A percentile compares a stretch with the other conserved stretches of the same genome.
phyloP scores from a whole-genome alignment of 2,888 invertebrate genomes.

The Norana najaformis region DNA sequence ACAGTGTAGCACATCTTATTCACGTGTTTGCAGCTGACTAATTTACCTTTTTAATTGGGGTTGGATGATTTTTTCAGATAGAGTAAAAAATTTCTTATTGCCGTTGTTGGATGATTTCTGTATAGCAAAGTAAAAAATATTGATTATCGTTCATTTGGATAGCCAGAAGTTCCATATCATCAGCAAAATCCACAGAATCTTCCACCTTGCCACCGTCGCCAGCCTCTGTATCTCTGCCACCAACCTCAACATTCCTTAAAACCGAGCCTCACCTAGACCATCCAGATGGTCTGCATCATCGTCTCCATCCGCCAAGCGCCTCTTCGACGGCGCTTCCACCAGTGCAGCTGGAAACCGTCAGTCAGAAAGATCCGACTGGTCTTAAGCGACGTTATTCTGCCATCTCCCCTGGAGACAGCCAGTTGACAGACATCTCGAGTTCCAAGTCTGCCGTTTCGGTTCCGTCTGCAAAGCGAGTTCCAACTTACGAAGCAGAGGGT shows the following conservation, averaged over 20 bases:
- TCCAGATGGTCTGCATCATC: not conserved
- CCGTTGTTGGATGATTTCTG: not conserved
- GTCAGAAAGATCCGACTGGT: slow-evolving; percentile 8
- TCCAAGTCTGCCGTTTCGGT: slow-evolving; percentile 36
- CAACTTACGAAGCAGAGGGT: slow-evolving; percentile 55
- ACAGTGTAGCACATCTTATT: not conserved
- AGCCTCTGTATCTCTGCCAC: not conserved
- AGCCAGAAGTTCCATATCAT: not conserved
- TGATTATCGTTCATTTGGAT: not conserved
- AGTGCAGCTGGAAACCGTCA: not conserved
- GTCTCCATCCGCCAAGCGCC: not conserved
- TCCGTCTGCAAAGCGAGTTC: slow-evolving; percentile 36
- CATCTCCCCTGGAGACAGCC: slow-evolving; percentile 52
- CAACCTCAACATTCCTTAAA: not conserved
- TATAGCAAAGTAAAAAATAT: not conserved
- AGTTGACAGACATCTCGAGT: slow-evolving; percentile 47
- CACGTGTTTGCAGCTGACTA: not conserved
- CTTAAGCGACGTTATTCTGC: slow-evolving; percentile 60
- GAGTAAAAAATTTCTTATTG: not conserved
- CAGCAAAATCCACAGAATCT: not conserved
- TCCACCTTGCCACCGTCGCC: slow-evolving; percentile 1
- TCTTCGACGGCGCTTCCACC: not conserved
- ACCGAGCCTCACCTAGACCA: not conserved
- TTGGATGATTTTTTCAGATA: not conserved
- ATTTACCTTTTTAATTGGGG: not conserved